Base-by-base conservation (phyloP, 2,888 invertebrate genomes). In the Drosophila algonquin region DNA sequence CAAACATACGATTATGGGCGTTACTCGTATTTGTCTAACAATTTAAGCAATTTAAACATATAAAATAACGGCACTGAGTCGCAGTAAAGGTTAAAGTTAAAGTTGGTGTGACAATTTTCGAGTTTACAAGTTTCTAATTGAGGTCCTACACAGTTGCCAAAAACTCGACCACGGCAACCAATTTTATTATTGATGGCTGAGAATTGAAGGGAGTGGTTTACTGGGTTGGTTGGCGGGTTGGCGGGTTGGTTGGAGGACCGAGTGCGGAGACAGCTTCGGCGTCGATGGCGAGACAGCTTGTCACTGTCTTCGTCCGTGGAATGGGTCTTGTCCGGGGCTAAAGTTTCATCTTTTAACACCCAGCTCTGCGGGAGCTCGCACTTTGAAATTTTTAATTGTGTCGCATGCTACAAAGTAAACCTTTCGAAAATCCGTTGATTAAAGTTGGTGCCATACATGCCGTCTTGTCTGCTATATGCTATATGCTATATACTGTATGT, bases 201-300 rank as follows among this genome's bases (percentile, higher is more conserved):
- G 32, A 18, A 9, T 5, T 14, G 59, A 12, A 12, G 24, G 62
- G 58, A 48, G 40, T 48, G 27, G 69, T 50, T 45, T 56, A 45
- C 68, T 51, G 55, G 56, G 10, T 14, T 67, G 56, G 68, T 50
- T 67, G 35, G 10, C 1, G 3, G 12, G 35, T 67, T 24, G 24
- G 68, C n/a, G 67, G 68, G 68, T 56, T 55, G 35, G 10, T 10
- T 32, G 10, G 35, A 18, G 18, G 50, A 48, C 18, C 60, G 32
- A 40, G 7, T 21, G 62, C 30, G 12, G n/a, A 56, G 55, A 65
- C 55, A 50, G 55, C 21, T 3, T 3, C 21, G 21, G 21, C 51
- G 50, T 68, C 68, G 56, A 68, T 67, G 65, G 65, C 63, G 63
- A 71, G 71, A 73, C 71, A 73, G 71, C 73, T 50, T 73, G 71